These are phyloP conservation scores for Myocastor coypus DNA, from an alignment of 2,113 vertebrate genomes.

Conservation along the genomic window DNA sequence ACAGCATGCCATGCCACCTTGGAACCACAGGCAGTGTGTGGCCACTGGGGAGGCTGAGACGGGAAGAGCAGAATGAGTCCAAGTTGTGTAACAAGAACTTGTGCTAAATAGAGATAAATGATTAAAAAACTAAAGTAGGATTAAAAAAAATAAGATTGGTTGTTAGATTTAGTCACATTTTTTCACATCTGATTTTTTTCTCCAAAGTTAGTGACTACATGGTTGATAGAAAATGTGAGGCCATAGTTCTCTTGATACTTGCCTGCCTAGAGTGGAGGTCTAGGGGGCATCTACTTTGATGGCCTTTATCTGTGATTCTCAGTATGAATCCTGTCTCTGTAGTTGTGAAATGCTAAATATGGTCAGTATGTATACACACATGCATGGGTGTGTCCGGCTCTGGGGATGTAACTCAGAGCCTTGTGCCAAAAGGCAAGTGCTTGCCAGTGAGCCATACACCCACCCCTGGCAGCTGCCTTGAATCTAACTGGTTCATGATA, in stretches of 20 bases:
- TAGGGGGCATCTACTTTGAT: background rate
- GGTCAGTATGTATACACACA: too few relatives aligned
- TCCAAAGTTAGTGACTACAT: accelerated
- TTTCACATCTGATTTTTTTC: background rate
- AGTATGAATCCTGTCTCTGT: background rate
- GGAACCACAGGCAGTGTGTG: too few relatives aligned
- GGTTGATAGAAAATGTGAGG: background rate
- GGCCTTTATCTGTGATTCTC: background rate
- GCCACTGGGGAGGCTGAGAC: too few relatives aligned
- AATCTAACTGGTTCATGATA: background rate
- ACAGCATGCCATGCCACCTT: too few relatives aligned
- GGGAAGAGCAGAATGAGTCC: too few relatives aligned
- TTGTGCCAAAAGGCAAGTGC: background rate
- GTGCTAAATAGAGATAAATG: too few relatives aligned
- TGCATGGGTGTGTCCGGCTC: background rate
- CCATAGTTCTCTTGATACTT: background rate
- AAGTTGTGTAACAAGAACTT: too few relatives aligned
- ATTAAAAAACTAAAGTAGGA: too few relatives aligned
- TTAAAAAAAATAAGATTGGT: too few relatives aligned
- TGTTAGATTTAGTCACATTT: background rate
- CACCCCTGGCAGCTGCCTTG: background rate
- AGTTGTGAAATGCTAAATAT: background rate
- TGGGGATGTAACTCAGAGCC: background rate
- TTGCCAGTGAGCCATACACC: background rate
- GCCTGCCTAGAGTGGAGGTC: background rate